These are phyloP conservation scores for Stictonetta naevosa DNA, from an alignment of 2,113 vertebrate species.

Conservation along the genomic window DNA sequence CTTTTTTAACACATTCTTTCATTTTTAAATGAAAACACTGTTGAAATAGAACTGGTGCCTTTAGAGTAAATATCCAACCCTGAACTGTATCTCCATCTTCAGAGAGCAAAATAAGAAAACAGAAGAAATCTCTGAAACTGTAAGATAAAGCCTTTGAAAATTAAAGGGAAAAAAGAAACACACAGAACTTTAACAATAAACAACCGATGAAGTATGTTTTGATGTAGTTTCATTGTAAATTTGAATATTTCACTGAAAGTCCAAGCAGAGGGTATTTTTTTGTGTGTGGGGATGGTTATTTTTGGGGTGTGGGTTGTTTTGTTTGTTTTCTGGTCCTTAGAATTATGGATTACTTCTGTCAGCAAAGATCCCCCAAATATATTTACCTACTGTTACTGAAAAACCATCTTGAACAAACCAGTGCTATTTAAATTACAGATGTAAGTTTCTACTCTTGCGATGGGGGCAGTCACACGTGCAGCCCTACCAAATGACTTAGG, in stretches of 20 bases:
- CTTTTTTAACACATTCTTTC: not conserved
- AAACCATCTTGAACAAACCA: not conserved
- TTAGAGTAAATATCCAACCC: not conserved
- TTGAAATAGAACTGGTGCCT: not conserved
- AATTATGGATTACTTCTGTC: not conserved
- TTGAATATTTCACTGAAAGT: not conserved
- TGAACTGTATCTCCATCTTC: not conserved
- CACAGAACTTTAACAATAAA: not conserved
- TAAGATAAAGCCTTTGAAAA: not conserved
- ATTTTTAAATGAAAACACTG: not conserved
- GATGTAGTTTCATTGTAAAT: not conserved
- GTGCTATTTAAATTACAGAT: not conserved
- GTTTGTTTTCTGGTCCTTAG: not conserved
- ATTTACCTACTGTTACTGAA: not conserved
- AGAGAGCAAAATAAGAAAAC: not conserved
- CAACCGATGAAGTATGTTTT: not conserved
- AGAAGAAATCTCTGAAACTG: not conserved
- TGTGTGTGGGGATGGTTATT: rapidly evolving
- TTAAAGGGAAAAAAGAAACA: not conserved
- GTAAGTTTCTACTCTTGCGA: not conserved
- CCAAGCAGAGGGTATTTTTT: not conserved
- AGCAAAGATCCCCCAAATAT: not conserved
- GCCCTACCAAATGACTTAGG: not conserved
- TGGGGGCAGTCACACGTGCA: not conserved
- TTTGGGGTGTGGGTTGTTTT: not conserved